A percentile compares a stretch with the other conserved stretches of the same genome.
Conservation (phyloP, 1,140 invertebrate genomes). For the Drosophila malerkotliana region DNA sequence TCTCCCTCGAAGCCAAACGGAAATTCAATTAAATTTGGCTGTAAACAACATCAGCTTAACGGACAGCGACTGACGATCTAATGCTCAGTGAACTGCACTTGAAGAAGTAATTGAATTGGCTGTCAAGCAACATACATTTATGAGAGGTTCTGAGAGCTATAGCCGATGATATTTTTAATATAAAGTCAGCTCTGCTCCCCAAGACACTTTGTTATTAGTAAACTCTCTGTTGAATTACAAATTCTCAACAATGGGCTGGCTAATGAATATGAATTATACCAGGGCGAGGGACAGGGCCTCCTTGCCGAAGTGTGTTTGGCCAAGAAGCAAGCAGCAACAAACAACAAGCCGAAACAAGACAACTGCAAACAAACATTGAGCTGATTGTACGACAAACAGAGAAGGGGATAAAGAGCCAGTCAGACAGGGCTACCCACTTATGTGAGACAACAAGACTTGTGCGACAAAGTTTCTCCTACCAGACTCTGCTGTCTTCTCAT, state of each 20-base stretch:
- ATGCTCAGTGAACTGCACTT: slow-evolving; percentile 18
- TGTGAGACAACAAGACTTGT: slow-evolving; percentile 66
- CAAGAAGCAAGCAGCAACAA: slow-evolving; percentile 48
- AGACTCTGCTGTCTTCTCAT: slow-evolving; percentile 62
- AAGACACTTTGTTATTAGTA: slow-evolving; percentile 51
- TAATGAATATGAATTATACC: slow-evolving; percentile 79
- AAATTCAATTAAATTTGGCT: slow-evolving; percentile 54
- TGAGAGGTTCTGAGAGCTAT: no score
- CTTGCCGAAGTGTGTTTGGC: slow-evolving; percentile 13
- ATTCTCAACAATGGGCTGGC: slow-evolving; percentile 61
- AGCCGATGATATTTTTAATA: neutral
- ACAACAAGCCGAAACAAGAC: slow-evolving; percentile 46
- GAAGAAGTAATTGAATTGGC: slow-evolving; percentile 20
- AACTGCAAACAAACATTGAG: slow-evolving; percentile 64
- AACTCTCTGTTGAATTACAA: slow-evolving; percentile 48
- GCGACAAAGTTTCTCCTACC: slow-evolving; percentile 61
- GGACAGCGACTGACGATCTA: slow-evolving; percentile 9
- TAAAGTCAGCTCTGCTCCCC: neutral
- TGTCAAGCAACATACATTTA: slow-evolving; percentile 1
- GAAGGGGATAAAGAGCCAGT: slow-evolving; percentile 2
- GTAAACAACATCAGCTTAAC: slow-evolving; percentile 47
- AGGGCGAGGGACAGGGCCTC: neutral
- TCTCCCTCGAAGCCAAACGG: slow-evolving; percentile 21
- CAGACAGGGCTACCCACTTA: slow-evolving; percentile 61
- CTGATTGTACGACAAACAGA: slow-evolving; percentile 54